These are phyloP conservation scores for Acronicta psi DNA, from an alignment of 2,888 invertebrate species.

Conservation along the genomic window DNA sequence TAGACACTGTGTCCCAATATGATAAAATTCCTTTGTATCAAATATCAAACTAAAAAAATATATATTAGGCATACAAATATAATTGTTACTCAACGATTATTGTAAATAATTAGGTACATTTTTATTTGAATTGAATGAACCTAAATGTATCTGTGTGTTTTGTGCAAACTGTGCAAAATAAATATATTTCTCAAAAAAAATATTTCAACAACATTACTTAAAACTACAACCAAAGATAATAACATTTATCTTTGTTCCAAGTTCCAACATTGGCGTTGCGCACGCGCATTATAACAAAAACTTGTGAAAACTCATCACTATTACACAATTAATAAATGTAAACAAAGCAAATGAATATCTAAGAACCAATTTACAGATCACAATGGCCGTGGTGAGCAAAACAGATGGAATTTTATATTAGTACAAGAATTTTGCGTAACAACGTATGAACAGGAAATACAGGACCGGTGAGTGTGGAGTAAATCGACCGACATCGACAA, in stretches of 20 bases:
- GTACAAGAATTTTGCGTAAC: conserved; percentile 77
- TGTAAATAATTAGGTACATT: too few relatives aligned
- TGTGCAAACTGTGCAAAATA: too few relatives aligned
- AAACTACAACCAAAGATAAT: too few relatives aligned
- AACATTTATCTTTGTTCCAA: conserved; percentile 31
- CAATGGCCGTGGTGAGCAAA: conserved; percentile 67
- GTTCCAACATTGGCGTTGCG: conserved; percentile 5
- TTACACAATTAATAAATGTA: conserved; percentile 58
- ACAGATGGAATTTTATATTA: conserved; percentile 75
- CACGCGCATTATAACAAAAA: conserved; percentile 36
- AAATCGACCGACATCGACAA: conserved; percentile 62
- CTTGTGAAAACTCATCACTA: conserved; percentile 44
- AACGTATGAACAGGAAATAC: conserved; percentile 82
- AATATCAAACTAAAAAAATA: not conserved
- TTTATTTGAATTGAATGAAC: too few relatives aligned
- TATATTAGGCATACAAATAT: not conserved
- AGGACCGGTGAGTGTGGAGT: conserved; percentile 72
- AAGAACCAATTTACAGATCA: conserved; percentile 75
- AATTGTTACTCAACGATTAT: too few relatives aligned
- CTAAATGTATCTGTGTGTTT: too few relatives aligned
- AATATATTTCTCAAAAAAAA: too few relatives aligned
- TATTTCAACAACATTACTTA: too few relatives aligned
- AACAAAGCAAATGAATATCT: conserved; percentile 78
- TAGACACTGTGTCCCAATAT: conserved; percentile 12
- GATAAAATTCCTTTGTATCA: conserved; percentile 22